A percentile compares a stretch with the other conserved stretches of the same genome.
These are phyloP conservation scores for Fregetta grallaria DNA, from an alignment of 2,113 vertebrate genomes.

Conservation along the genomic window DNA sequence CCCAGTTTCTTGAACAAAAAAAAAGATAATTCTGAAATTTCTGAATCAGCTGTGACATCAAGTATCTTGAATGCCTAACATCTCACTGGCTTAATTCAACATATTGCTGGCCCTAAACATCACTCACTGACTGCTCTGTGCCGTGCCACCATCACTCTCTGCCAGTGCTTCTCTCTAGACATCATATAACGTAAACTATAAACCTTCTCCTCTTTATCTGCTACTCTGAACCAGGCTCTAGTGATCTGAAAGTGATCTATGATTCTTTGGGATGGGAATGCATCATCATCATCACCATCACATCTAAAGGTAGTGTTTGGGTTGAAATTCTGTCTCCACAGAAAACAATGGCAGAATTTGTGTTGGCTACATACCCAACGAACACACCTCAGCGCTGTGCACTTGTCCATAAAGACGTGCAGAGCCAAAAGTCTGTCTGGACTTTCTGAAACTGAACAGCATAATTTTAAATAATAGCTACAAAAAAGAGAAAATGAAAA, in stretches of 20 bases:
- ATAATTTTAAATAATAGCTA: background rate
- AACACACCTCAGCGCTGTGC: background rate
- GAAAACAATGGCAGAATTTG: background rate
- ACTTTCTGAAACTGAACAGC: background rate
- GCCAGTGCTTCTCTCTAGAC: background rate
- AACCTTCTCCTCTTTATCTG: background rate
- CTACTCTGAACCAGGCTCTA: background rate
- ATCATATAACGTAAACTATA: background rate
- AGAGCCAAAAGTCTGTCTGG: background rate
- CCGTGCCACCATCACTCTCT: background rate
- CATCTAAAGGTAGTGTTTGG: background rate
- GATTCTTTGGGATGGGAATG: background rate
- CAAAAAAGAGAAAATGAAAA: background rate
- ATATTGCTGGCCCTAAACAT: background rate
- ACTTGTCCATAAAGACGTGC: fast-evolving
- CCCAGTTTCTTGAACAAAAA: background rate
- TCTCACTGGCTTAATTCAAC: background rate
- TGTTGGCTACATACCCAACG: background rate
- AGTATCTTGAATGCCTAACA: background rate
- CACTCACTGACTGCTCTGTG: background rate
- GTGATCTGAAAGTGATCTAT: background rate
- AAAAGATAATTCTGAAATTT: background rate
- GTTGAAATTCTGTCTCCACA: background rate
- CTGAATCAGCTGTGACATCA: background rate
- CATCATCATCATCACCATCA: background rate